Conservation (phyloP, 2,888 invertebrate species). For the Apantesis nais region DNA sequence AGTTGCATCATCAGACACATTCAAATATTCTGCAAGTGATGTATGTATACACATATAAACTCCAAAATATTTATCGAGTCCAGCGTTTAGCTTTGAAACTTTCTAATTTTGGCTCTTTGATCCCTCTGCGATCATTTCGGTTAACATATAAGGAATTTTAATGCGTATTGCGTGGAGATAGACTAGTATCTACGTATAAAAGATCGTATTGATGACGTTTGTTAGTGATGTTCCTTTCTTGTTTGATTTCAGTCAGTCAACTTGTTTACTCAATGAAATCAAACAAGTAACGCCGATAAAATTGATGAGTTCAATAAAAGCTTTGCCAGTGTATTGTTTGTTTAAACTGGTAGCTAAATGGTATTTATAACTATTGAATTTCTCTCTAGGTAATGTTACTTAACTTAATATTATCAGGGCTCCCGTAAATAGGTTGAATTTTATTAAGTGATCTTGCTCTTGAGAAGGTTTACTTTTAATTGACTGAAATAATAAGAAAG, state of each 20-base stretch:
- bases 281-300: background rate
- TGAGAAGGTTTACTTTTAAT: too few relatives aligned
- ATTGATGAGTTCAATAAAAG: background rate
- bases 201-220: slow-evolving; percentile 26
- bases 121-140: slow-evolving; percentile 57
- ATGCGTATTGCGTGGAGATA: slow-evolving; percentile 44
- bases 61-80: slow-evolving; percentile 68
- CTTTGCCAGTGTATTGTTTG: background rate
- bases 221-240: slow-evolving; percentile 10
- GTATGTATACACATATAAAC: slow-evolving; percentile 72
- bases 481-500: too few relatives aligned
- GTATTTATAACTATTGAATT: too few relatives aligned
- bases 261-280: slow-evolving; percentile 6
- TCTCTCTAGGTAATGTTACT: too few relatives aligned
- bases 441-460: too few relatives aligned
- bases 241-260: slow-evolving; percentile 14
- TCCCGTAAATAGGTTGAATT: too few relatives aligned
- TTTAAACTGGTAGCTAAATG: background rate
- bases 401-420: too few relatives aligned
- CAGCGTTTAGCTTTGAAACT: slow-evolving; percentile 61
- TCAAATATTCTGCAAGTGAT: slow-evolving; percentile 52
- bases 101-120: slow-evolving; percentile 74
- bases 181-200: slow-evolving; percentile 31
- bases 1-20: slow-evolving; percentile 57
- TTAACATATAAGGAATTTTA: slow-evolving; percentile 60